Base-by-base conservation (phyloP, 2,113 vertebrate genomes). In the Tringa solitaria region DNA sequence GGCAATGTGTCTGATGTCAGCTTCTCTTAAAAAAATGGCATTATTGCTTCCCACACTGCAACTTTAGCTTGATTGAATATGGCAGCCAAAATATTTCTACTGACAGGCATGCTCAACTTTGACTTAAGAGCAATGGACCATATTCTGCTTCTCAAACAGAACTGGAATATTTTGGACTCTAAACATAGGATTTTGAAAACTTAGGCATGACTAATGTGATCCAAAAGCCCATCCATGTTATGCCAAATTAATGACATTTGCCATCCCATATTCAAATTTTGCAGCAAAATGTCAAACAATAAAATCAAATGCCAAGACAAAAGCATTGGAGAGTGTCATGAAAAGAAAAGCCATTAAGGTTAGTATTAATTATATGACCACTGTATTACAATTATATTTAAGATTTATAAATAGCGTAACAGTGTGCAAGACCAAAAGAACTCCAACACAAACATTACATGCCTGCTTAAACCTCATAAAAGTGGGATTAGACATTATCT, bases 281-380 rank as follows among this genome's bases (percentile, higher is more conserved):
- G 12, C 83, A 95, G 86, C 8, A 20, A 94, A 94, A 84, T 41
- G 17, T 83, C 76, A 93, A 93, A 72, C 19, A 76, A 93, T 74
- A 86, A 96, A 95, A 93, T 72, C 61, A 95, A 97, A 96, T 77
- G 56, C 37, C 53, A 92, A 65, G 80, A 86, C 19, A 74, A 86
- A 80, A 97, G 50, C 70, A 39, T 63, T 67, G 80, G 65, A 96
- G n/a, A 14, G 15, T 59, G 33, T 50, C 74, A 87, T 81, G 27
- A 91, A 16, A 78, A 61, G 33, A 91, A 74, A 91, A 69, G 17
- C 22, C 89, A 82, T 30, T 84, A 73, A 89, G 48, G 20, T 60
- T 84, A 85, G 28, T 37, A 85, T 46, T 87, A 80, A 64, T 86
- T n/a, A 92, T 48, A 69, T 73, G 4, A 53, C 39, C 68, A 72